Conservation (phyloP, 2,888 invertebrate species). For the Protodeltote pygarga region DNA sequence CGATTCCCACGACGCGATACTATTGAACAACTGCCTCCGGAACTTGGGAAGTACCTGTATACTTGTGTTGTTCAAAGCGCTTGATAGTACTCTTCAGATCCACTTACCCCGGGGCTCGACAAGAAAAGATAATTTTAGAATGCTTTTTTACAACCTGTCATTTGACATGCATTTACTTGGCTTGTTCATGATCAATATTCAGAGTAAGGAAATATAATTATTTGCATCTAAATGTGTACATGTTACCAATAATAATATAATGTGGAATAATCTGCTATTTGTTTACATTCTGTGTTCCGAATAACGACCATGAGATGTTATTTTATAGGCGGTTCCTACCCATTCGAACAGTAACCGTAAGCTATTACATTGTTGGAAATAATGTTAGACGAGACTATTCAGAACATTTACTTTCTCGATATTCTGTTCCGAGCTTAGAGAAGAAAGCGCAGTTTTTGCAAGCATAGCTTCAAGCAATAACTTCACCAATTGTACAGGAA, state of each 20-base stretch:
- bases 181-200: conserved; percentile 28
- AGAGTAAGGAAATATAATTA: conserved; percentile 46
- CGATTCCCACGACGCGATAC: conserved; percentile 43
- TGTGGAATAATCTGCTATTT: conserved; percentile 36
- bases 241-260: conserved; percentile 42
- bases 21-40: conserved; percentile 23
- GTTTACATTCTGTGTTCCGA: conserved; percentile 41
- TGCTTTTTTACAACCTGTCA: background rate
- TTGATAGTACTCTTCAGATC: background rate
- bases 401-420: conserved; percentile 19
- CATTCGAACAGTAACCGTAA: conserved; percentile 30
- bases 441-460: conserved; percentile 13
- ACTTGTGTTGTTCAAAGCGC: conserved; percentile 12
- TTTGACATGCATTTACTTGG: background rate
- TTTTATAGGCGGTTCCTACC: conserved; percentile 35
- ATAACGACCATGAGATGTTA: conserved; percentile 45
- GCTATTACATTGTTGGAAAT: conserved; percentile 25
- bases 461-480: conserved; percentile 23
- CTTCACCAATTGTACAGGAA: conserved; percentile 38
- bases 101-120: too few species aligned
- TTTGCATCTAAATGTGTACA: conserved; percentile 46
- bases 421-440: conserved; percentile 3
- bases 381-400: conserved; percentile 23
- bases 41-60: conserved; percentile 18
- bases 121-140: too few species aligned